Base-by-base conservation (phyloP, 2,113 vertebrate genomes). In the Amphiprion ocellaris region DNA sequence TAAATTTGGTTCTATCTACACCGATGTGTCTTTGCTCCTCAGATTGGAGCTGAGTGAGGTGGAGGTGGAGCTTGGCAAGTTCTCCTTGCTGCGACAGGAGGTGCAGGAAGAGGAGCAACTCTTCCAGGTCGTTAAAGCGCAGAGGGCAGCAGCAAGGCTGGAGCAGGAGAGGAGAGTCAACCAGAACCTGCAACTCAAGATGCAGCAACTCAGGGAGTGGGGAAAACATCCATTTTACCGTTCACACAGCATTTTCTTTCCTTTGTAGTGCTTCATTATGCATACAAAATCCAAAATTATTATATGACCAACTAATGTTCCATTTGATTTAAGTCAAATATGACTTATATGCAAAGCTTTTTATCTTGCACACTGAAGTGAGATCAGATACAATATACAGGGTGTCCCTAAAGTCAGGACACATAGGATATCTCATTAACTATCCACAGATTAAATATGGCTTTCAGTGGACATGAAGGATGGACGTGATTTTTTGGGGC, bases 11-110 rank as follows among this genome's bases (percentile, higher is more conserved):
- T 75, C 55, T 75, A 21, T 66, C 59, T 74, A 37, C 60, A 55
- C 62, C 19, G 24, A 55, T 52, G 5, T 61, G 28, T 63, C 53
- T n/a, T 54, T 47, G 21, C 28, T 80, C 41, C 6, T 69, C 55
- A 94, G 98, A 94, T 85, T 88, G 82, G 78, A 95, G 84, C 75
- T 95, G 89, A 96, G 92, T 92, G 89, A 94, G 74, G 68, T 94
- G n/a, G 94, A 96, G 80, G 82, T 94, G 10, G 88, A 96, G 21
- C 91, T 94, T 74, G 91, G 92, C 67, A 95, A 81, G 74, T 87
- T 94, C 0, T 64, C 92, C 19, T 69, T 6, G 0, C 59, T 95
- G 15, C 79, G 16, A 28, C 87, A 91, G 60, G 81, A 88, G 47
- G 63, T 94, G 59, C 63, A 75, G 17, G 77, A 86, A 52, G 91